phyloP scores from a whole-genome alignment of 1,140 invertebrate genomes.

The Eumeta japonica region DNA sequence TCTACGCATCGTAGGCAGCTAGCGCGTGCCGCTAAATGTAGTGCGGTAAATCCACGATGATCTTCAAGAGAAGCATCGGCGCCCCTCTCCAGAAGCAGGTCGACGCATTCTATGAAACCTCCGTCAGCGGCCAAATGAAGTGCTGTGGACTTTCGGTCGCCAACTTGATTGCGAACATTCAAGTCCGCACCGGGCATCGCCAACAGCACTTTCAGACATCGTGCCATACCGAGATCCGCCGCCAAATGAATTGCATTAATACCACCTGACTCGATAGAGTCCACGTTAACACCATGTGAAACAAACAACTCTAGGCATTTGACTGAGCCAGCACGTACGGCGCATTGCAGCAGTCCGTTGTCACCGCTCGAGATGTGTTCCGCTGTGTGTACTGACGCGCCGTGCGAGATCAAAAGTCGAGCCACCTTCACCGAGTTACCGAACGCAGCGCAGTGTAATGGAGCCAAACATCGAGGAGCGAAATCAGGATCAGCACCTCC shows the following conservation, averaged over 20 bases:
- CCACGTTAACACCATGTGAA: slow-evolving; percentile 67
- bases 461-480: slow-evolving; percentile 67
- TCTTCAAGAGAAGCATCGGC: slow-evolving; percentile 72
- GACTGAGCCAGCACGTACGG: slow-evolving; percentile 71
- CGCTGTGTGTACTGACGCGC: slow-evolving; percentile 61
- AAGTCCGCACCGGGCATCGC: slow-evolving; percentile 64
- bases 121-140: slow-evolving; percentile 79
- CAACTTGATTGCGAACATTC: slow-evolving; percentile 62
- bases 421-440: slow-evolving; percentile 73
- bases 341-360: slow-evolving; percentile 75
- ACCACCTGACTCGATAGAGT: slow-evolving; percentile 67
- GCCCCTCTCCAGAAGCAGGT: slow-evolving; percentile 71
- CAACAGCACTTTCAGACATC: slow-evolving; percentile 69
- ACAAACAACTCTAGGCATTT: slow-evolving; percentile 73
- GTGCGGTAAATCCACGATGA: slow-evolving; percentile 72
- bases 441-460: slow-evolving; percentile 79
- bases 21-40: slow-evolving; percentile 74
- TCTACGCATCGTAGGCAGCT: slow-evolving; percentile 78
- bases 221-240: slow-evolving; percentile 70
- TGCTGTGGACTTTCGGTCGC: slow-evolving; percentile 71
- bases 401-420: slow-evolving; percentile 67
- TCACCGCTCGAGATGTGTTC: slow-evolving; percentile 65
- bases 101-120: slow-evolving; percentile 71
- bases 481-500: slow-evolving; percentile 69
- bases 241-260: slow-evolving; percentile 75